Conservation (phyloP, 2,113 vertebrate genomes). For the Anoura caudifer region DNA sequence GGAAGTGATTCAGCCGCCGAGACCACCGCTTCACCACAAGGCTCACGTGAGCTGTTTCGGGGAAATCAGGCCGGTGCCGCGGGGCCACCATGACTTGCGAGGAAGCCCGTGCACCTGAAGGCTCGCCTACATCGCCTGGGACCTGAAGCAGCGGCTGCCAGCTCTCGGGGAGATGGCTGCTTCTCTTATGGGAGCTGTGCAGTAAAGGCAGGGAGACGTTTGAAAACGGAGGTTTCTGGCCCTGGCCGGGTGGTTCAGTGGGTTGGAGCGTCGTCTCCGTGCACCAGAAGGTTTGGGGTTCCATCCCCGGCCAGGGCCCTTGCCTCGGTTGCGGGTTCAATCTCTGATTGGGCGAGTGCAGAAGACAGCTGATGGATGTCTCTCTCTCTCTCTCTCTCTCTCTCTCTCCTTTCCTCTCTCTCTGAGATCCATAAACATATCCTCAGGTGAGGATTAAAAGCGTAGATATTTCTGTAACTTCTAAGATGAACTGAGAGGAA, state of each 20-base stretch:
- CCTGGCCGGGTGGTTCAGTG: no score
- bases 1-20: background rate
- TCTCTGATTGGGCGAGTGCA: no score
- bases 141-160: accelerated
- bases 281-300: no score
- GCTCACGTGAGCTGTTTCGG: accelerated
- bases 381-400: no score
- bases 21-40: background rate
- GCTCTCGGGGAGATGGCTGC: background rate
- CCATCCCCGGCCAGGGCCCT: no score
- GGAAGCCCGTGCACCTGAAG: background rate
- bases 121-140: accelerated
- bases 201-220: background rate
- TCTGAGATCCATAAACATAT: no score
- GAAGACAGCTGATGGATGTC: no score
- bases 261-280: no score
- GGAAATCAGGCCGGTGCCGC: background rate
- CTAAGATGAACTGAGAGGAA: background rate
- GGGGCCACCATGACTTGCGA: accelerated
- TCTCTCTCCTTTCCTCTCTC: no score
- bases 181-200: no score
- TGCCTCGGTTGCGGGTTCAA: no score
- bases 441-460: no score
- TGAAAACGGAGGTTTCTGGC: background rate
- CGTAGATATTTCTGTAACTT: background rate